Evolutionary conservation across 2,113 vertebrate genomes (phyloP).

Genomic region (Steatornis caripensis): DNA sequence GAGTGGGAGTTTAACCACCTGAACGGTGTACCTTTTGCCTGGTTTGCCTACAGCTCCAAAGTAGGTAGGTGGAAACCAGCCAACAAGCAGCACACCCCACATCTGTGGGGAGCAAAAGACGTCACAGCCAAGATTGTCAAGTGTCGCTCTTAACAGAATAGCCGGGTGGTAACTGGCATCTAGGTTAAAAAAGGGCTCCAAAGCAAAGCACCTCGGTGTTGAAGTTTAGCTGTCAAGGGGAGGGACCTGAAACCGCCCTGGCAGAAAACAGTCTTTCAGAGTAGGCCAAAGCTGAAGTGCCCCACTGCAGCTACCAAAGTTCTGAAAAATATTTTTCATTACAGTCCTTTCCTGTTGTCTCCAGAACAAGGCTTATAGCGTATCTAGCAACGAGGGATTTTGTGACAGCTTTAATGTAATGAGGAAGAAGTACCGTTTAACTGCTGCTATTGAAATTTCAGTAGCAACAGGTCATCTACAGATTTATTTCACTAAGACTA

Average conservation of each 20-base stretch:
- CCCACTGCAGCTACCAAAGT: fast-evolving
- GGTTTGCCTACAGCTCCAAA: neutral
- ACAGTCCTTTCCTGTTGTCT: neutral
- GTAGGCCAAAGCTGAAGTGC: neutral
- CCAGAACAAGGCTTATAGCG: too few relatives aligned
- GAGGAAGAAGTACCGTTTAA: fast-evolving
- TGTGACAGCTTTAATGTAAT: fast-evolving
- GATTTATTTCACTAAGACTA: neutral
- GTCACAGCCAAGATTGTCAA: neutral
- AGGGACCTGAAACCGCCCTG: neutral
- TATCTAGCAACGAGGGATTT: neutral
- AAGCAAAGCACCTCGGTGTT: neutral
- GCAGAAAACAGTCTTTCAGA: neutral
- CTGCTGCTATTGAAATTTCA: neutral
- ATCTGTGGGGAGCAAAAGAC: fast-evolving
- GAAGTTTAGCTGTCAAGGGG: fast-evolving
- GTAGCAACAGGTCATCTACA: fast-evolving
- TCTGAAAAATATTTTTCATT: neutral
- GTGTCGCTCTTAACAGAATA: fast-evolving
- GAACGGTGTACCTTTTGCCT: neutral
- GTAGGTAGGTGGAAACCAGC: neutral
- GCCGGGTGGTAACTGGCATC: fast-evolving
- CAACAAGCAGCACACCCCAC: neutral
- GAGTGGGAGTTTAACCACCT: neutral
- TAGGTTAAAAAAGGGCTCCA: fast-evolving